Base-by-base conservation (phyloP, 35 echinoderm and acorn worm genomes). In the Patiria miniata region DNA sequence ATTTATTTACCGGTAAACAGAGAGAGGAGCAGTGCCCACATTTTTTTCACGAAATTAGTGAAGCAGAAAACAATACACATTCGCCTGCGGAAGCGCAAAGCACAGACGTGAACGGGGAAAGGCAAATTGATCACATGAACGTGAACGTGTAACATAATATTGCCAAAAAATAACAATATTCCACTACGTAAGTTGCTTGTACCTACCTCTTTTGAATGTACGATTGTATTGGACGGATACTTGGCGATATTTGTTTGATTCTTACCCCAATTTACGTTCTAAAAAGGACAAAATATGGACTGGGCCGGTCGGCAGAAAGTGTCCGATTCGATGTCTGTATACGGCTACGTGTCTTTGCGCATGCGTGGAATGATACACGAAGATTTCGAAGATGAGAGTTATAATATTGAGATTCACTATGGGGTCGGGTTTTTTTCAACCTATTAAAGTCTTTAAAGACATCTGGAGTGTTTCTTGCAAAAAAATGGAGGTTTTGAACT, bases 341-440 rank as follows among this genome's bases (percentile, higher is more conserved):
- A 28, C 65, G 65, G 65, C 65, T 73, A 73, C 65, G 65, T 73
- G 65, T 73, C 65, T 73, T 73, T 73, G 26, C 65, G 65, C 65
- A 73, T 73, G 65, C 65, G 65, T 73, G 65, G 65, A 73, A 6
- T 47, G 42, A 47, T 47, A n/a, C n/a, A n/a, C n/a, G n/a, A n/a
- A n/a, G n/a, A n/a, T n/a, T n/a, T n/a, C n/a, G n/a, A n/a, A n/a
- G n/a, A n/a, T n/a, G n/a, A n/a, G n/a, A n/a, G n/a, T n/a, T n/a
- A n/a, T n/a, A n/a, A n/a, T n/a, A n/a, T n/a, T n/a, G n/a, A n/a
- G n/a, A n/a, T n/a, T n/a, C n/a, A n/a, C n/a, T n/a, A n/a, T n/a
- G n/a, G n/a, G n/a, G n/a, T n/a, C n/a, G n/a, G n/a, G n/a, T n/a
- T n/a, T n/a, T n/a, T n/a, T n/a, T n/a, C n/a, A n/a, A n/a, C n/a